A percentile compares a stretch with the other conserved stretches of the same genome.
Conservation (phyloP, 2,113 vertebrate genomes). For the Callipepla californica region DNA sequence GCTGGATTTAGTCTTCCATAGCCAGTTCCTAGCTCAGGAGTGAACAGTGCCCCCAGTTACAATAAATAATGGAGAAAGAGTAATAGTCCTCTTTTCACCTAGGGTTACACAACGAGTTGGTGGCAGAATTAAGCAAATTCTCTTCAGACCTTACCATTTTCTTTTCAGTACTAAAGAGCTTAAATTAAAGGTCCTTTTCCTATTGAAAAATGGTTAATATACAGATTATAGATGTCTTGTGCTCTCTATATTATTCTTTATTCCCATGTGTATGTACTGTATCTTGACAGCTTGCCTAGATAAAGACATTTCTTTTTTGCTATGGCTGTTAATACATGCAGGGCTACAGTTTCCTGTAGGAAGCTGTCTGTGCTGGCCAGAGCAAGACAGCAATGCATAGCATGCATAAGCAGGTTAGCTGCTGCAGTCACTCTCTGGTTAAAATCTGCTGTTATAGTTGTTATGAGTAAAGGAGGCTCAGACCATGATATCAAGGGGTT, state of each 20-base stretch:
- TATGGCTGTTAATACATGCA: background rate
- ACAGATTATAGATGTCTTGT: background rate
- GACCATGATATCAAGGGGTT: background rate
- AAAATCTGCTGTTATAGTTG: background rate
- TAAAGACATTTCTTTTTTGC: background rate
- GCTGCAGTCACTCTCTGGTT: background rate
- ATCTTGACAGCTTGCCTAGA: background rate
- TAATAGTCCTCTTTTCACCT: background rate
- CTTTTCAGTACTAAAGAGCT: background rate
- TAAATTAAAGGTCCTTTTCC: background rate
- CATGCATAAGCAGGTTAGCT: too few species aligned
- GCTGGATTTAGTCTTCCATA: background rate
- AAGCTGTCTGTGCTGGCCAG: conserved; percentile 5
- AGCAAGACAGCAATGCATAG: too few species aligned
- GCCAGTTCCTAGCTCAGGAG: background rate
- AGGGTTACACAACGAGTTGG: background rate
- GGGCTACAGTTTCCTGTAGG: conserved; percentile 36
- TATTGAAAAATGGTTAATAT: background rate
- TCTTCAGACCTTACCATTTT: background rate
- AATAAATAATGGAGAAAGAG: background rate
- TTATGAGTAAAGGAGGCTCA: background rate
- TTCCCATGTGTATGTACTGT: background rate
- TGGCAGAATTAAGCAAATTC: background rate
- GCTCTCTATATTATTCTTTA: background rate
- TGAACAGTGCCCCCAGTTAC: background rate